Evolutionary conservation across 2,113 vertebrate genomes (phyloP).

Genomic region (Dasyornis broadbenti): DNA sequence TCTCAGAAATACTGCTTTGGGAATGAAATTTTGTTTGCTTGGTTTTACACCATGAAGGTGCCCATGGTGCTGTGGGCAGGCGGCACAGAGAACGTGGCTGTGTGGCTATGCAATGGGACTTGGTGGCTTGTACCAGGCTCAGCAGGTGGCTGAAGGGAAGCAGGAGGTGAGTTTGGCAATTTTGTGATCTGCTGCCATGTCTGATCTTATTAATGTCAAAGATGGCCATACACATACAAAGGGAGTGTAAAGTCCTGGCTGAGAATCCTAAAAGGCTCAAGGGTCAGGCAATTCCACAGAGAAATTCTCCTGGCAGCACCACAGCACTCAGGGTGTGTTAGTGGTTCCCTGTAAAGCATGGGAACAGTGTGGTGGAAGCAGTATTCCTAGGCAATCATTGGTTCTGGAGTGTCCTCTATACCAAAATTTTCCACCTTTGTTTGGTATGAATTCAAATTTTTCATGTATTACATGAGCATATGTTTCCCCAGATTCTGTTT

Average conservation of each 20-base stretch:
- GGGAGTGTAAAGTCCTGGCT: not conserved
- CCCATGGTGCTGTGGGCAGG: not conserved
- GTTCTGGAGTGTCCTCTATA: not conserved
- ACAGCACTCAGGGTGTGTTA: not conserved
- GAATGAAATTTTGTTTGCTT: not conserved
- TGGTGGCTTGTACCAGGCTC: not conserved
- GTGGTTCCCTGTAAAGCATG: not conserved
- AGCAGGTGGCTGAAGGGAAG: not conserved
- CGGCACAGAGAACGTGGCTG: not conserved
- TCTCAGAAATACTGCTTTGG: not conserved
- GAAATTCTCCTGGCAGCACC: not conserved
- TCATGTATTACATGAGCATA: not conserved
- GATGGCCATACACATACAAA: not conserved
- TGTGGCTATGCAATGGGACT: not conserved
- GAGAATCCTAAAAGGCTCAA: not conserved
- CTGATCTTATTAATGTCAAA: not conserved
- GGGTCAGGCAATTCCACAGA: not conserved
- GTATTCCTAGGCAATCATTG: not conserved
- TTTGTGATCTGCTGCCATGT: not conserved
- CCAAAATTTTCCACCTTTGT: conserved; percentile 3
- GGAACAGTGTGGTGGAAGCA: not conserved
- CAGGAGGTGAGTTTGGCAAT: not conserved
- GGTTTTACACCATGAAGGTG: not conserved
- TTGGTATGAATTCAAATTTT: not conserved
- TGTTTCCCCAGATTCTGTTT: conserved; percentile 47